A percentile compares a stretch with the other conserved stretches of the same genome.
Evolutionary conservation across 2,797 vertebrate genomes (phyloP).

Genomic region (Girardinus metallicus): DNA sequence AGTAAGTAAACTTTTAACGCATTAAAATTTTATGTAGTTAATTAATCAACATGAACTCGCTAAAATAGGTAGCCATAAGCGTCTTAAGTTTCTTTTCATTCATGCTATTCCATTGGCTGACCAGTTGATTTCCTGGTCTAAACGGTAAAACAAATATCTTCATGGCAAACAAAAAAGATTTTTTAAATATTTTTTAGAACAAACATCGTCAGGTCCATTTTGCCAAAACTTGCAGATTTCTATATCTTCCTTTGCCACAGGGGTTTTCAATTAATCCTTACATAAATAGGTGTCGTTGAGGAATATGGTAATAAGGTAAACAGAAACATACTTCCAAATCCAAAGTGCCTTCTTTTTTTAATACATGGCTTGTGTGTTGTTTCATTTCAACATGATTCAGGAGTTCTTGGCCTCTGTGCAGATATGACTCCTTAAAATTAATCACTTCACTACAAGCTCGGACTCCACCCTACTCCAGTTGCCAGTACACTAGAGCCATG

Average conservation of each 20-base stretch:
- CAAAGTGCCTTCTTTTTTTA: neutral
- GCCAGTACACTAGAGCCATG: conserved; percentile 42
- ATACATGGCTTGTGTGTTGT: neutral
- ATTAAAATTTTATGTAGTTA: too few relatives aligned
- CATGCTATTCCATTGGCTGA: neutral
- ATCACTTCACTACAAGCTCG: conserved; percentile 9
- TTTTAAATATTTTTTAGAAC: rapidly evolving
- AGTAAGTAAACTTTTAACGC: too few relatives aligned
- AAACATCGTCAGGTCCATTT: neutral
- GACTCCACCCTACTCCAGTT: conserved; percentile 11
- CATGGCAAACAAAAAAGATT: neutral
- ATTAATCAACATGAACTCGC: too few relatives aligned
- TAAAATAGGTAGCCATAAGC: neutral
- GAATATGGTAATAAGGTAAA: neutral
- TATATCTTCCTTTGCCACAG: neutral
- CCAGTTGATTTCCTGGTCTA: neutral
- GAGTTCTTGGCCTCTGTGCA: neutral
- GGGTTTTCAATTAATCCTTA: neutral
- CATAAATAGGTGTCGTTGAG: neutral
- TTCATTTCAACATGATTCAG: conserved; percentile 3
- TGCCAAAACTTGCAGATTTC: neutral
- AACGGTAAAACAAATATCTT: neutral
- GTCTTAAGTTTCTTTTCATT: neutral
- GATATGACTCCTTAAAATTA: conserved; percentile 36
- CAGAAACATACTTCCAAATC: neutral